These are phyloP conservation scores for Antechinus stuartii DNA, from an alignment of 2,113 vertebrate genomes.

Conservation along the genomic window DNA sequence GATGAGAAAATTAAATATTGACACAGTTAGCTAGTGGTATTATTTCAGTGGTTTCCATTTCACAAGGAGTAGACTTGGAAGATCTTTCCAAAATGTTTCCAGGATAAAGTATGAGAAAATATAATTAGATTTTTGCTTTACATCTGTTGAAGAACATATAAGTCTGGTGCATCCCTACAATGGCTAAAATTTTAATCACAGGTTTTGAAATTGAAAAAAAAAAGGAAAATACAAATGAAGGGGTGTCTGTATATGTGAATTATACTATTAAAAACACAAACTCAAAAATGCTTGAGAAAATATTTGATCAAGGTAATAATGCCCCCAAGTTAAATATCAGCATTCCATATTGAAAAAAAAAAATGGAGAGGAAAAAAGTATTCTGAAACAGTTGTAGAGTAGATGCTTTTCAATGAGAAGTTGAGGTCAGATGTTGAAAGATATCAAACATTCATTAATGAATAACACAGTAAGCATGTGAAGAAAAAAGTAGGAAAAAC, in stretches of 20 bases:
- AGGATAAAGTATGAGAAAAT: background rate
- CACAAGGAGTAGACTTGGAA: background rate
- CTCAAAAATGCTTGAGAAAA: background rate
- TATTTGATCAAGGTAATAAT: background rate
- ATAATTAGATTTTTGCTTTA: background rate
- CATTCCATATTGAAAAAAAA: background rate
- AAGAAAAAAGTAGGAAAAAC: background rate
- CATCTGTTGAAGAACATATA: rapidly evolving
- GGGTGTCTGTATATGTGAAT: conserved; percentile 85
- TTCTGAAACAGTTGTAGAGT: background rate
- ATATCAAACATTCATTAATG: background rate
- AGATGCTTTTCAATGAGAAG: background rate
- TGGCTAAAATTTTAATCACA: rapidly evolving
- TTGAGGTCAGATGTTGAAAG: background rate
- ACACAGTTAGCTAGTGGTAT: background rate
- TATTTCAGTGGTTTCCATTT: conserved; percentile 50
- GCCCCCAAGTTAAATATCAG: background rate
- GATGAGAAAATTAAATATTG: conserved; percentile 26
- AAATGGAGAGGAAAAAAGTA: background rate
- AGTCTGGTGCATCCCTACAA: rapidly evolving
- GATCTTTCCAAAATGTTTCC: background rate
- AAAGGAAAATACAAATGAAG: conserved; percentile 61
- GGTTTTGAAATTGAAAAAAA: background rate
- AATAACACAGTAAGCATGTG: background rate
- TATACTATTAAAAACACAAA: conserved; percentile 80